These are phyloP conservation scores for Perizoma affinitatum DNA, from an alignment of 2,888 invertebrate genomes.

Conservation along the genomic window DNA sequence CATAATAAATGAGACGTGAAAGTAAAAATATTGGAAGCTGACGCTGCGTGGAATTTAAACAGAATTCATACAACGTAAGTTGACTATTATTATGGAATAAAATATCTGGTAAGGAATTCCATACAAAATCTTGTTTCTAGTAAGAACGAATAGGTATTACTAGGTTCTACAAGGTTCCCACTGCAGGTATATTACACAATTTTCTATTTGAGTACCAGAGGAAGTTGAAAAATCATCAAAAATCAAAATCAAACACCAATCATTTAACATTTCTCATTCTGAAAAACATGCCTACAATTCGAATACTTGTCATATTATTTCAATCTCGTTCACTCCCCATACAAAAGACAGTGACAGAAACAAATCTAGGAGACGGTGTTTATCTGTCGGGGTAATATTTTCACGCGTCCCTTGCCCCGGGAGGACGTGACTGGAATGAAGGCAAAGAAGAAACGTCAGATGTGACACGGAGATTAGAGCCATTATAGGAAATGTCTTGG, in stretches of 20 bases:
- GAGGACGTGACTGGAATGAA: conserved; percentile 55
- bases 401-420: conserved; percentile 52
- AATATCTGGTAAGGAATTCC: too few relatives aligned
- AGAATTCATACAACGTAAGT: background rate
- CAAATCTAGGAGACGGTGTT: conserved; percentile 57
- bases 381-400: conserved; percentile 62
- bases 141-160: too few relatives aligned
- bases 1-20: conserved; percentile 18
- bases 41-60: conserved; percentile 8
- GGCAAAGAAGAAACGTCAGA: conserved; percentile 43
- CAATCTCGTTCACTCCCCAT: conserved; percentile 26
- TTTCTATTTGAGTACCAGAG: too few relatives aligned
- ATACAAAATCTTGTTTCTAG: too few relatives aligned
- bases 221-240: too few relatives aligned
- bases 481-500: conserved; percentile 19
- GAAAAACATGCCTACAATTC: conserved; percentile 4
- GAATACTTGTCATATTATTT: conserved; percentile 13
- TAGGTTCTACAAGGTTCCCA: too few relatives aligned
- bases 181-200: too few relatives aligned
- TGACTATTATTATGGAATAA: too few relatives aligned
- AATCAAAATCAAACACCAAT: too few relatives aligned
- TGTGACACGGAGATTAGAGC: conserved; percentile 29
- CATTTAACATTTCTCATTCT: background rate
- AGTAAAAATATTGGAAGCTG: conserved; percentile 17
- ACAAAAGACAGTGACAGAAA: conserved; percentile 47